Conservation (phyloP, 1,140 invertebrate species). For the Lepidurus couesii region DNA sequence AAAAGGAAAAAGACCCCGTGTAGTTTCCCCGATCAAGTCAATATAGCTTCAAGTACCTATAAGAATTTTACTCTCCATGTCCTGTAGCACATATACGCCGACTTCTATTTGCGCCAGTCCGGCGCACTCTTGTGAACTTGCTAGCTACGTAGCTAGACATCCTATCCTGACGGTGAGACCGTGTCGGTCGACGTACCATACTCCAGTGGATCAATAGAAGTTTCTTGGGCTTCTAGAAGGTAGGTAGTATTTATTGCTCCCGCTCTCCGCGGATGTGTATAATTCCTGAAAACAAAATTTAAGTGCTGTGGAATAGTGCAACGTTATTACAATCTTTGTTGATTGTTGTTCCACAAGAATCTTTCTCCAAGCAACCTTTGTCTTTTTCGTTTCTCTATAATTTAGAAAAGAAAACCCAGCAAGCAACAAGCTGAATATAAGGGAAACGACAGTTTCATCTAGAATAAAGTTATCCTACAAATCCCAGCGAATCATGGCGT, state of each 20-base stretch:
- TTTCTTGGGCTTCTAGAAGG: background rate
- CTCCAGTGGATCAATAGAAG: background rate
- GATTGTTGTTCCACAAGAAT: no score
- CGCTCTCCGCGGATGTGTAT: background rate
- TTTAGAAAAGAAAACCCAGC: no score
- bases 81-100: background rate
- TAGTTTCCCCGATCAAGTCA: no score
- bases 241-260: background rate
- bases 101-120: background rate
- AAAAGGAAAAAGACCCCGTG: no score
- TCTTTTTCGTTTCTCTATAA: no score
- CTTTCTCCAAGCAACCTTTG: no score
- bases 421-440: no score
- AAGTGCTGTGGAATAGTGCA: background rate
- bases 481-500: background rate
- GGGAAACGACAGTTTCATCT: no score
- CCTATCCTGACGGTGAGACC: background rate
- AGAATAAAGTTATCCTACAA: no score
- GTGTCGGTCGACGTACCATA: background rate
- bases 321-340: no score
- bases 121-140: conserved; percentile 6
- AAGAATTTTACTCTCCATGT: no score
- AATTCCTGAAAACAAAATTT: background rate
- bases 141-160: background rate
- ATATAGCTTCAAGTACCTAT: no score